Base-by-base conservation (phyloP, 1,140 invertebrate genomes). In the Bombus vancouverensis region DNA sequence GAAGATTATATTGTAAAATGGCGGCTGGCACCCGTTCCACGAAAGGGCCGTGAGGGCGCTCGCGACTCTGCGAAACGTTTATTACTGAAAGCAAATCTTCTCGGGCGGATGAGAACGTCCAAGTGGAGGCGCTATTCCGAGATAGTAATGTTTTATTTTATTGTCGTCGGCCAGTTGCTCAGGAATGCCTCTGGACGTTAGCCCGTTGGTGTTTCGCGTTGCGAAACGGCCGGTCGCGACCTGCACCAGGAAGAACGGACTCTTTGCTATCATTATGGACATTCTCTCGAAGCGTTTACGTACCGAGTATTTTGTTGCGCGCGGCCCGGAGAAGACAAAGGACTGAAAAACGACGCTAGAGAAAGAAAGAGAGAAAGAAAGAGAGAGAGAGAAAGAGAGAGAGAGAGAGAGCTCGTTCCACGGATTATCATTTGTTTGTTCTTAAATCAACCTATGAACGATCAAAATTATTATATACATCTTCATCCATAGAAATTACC, bases 91-190 rank as follows among this genome's bases (percentile, higher is more conserved):
- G 91, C 89, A 94, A 93, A 92, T 90, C 92, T 92, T 92, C 86
- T 66, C 75, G 87, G 59, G 77, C 88, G 89, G 87, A 87, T 83
- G 85, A 92, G 88, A 82, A 92, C 75, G 86, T 74, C 81, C 71
- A 82, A 82, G 88, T 79, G 59, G 25, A 84, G 88, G 91, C 91
- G 91, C 93, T 93, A 93, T 93, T 92, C 92, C 92, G 89, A 93
- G 92, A 94, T 94, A 93, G 91, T 93, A 93, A 93, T 93, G 92
- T 89, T 92, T 94, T 93, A 93, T 93, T 95, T 95, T 94, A 94
- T 93, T 93, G 92, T 93, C 93, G 91, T 86, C 87, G 91, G 89
- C 90, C 91, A 91, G 90, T 92, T 91, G 92, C 82, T 85, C 85
- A 75, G 89, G 91, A 93, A 94, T 93, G 90, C 83, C 80, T 22